Conservation (phyloP, 2,888 invertebrate genomes). For the Diarsia rubi region DNA sequence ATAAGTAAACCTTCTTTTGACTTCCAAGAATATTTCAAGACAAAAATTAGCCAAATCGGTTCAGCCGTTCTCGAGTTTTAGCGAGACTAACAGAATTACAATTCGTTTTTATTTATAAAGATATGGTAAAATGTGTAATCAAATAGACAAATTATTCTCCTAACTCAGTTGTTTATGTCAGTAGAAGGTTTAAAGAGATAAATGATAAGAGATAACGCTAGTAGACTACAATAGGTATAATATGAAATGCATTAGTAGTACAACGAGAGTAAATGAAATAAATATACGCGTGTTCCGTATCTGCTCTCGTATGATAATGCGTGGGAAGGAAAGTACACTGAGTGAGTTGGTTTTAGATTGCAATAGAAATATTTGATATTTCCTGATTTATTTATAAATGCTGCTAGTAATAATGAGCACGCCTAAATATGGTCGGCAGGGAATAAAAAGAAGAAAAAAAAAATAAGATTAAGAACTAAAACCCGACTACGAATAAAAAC, state of each 20-base stretch:
- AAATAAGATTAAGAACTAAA: too few species aligned
- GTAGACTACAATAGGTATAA: not conserved
- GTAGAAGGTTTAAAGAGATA: constrained; percentile 40
- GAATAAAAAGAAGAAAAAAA: too few species aligned
- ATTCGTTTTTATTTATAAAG: too few species aligned
- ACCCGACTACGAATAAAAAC: too few species aligned
- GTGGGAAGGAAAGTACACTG: not conserved
- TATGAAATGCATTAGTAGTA: constrained; percentile 22
- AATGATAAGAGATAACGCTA: constrained; percentile 44
- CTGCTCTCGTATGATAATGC: not conserved
- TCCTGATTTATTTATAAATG: not conserved
- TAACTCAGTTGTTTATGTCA: constrained; percentile 22
- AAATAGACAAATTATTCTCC: constrained; percentile 37
- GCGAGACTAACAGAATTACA: too few species aligned
- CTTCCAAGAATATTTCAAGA: too few species aligned
- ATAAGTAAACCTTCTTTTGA: too few species aligned
- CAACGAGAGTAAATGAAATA: not conserved
- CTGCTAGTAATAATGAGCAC: too few species aligned
- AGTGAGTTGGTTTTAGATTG: not conserved
- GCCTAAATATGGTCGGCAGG: too few species aligned
- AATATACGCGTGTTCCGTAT: not conserved
- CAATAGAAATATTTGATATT: not conserved
- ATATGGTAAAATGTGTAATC: constrained; percentile 20
- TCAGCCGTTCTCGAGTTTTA: too few species aligned
- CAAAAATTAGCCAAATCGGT: too few species aligned